A percentile compares a stretch with the other conserved stretches of the same genome.
Evolutionary conservation across 2,888 invertebrate species (phyloP).

Genomic region (Agrochola circellaris): DNA sequence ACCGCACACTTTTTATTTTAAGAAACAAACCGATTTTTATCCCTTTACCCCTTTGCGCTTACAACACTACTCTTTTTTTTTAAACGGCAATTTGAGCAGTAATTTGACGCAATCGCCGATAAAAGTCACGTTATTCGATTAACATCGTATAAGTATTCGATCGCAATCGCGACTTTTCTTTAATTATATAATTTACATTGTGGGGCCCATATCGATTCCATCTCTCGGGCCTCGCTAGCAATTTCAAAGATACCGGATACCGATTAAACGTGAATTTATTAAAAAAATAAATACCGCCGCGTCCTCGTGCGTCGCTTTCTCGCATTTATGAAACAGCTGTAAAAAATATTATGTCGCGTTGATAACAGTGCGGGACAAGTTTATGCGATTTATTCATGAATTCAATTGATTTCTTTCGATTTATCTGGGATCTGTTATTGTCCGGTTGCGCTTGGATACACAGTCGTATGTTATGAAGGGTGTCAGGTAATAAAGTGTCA

Average conservation of each 20-base stretch:
- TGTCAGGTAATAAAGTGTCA: slow-evolving; percentile 75
- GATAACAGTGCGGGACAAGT: slow-evolving; percentile 82
- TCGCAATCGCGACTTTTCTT: slow-evolving; percentile 85
- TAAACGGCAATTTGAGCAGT: slow-evolving; percentile 71
- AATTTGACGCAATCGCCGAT: slow-evolving; percentile 77
- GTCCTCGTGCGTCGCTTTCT: slow-evolving; percentile 75
- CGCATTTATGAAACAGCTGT: slow-evolving; percentile 78
- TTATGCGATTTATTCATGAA: slow-evolving; percentile 88
- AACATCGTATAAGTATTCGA: slow-evolving; percentile 81
- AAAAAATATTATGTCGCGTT: slow-evolving; percentile 85
- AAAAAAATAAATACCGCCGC: slow-evolving; percentile 79
- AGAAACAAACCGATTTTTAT: slow-evolving; percentile 74
- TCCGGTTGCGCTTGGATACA: slow-evolving; percentile 61
- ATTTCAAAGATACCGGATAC: slow-evolving; percentile 85
- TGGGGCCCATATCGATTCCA: slow-evolving; percentile 82
- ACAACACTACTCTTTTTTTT: slow-evolving; percentile 58
- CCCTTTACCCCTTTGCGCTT: slow-evolving; percentile 63
- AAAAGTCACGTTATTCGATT: slow-evolving; percentile 82
- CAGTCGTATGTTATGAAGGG: slow-evolving; percentile 70
- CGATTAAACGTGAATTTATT: slow-evolving; percentile 86
- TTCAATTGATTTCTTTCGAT: slow-evolving; percentile 86
- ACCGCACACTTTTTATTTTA: slow-evolving; percentile 83
- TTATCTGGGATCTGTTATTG: slow-evolving; percentile 81
- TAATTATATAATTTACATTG: slow-evolving; percentile 89
- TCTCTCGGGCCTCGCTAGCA: slow-evolving; percentile 82